Conservation (phyloP, 35 echinoderm and acorn worm genomes). For the Acanthaster planci region DNA sequence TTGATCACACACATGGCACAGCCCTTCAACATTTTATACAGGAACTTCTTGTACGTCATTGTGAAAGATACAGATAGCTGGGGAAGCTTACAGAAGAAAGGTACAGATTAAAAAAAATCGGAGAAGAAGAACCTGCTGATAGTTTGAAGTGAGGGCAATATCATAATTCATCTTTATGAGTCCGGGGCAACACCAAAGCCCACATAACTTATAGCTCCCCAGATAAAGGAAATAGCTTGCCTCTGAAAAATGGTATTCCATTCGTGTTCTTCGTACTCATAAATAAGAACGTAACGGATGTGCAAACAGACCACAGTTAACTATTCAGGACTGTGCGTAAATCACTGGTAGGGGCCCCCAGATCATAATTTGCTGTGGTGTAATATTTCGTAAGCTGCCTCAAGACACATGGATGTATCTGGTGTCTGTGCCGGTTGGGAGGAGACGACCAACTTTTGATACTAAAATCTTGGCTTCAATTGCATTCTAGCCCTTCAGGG, state of each 20-base stretch:
- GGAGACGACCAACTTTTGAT: no score
- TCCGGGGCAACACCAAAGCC: neutral
- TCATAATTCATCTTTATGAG: slow-evolving; percentile 11
- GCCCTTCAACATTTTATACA: no score
- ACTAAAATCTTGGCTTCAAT: no score
- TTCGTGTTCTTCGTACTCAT: neutral
- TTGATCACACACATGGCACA: no score
- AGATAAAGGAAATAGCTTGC: neutral
- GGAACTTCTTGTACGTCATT: no score
- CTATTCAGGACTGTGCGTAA: neutral
- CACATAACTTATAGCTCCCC: neutral
- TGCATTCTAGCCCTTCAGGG: no score
- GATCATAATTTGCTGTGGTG: slow-evolving; percentile 17
- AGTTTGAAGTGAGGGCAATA: neutral
- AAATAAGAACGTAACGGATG: slow-evolving; percentile 1
- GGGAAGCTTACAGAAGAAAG: no score
- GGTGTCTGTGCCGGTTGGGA: no score
- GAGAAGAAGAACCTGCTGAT: neutral
- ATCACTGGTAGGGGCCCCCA: neutral
- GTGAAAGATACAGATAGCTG: no score
- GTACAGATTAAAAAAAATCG: no score
- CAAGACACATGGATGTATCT: neutral
- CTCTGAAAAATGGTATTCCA: slow-evolving; percentile 8
- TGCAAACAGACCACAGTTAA: neutral
- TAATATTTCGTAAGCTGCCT: slow-evolving; percentile 11